These are phyloP conservation scores for Podabrus alpinus DNA, from an alignment of 2,888 invertebrate species.

Conservation along the genomic window DNA sequence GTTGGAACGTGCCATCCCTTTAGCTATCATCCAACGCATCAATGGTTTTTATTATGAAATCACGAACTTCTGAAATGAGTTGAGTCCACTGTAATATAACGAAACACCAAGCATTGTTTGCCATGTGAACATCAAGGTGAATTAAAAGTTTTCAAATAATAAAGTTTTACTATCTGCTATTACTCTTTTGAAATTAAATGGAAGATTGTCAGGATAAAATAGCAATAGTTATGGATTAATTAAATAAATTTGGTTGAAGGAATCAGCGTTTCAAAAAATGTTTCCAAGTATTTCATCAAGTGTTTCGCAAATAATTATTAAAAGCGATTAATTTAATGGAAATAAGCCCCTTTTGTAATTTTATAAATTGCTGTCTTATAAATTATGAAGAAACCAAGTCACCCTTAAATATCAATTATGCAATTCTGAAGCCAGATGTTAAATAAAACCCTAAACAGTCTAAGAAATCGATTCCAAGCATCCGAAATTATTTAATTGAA, in stretches of 20 bases:
- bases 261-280: not conserved
- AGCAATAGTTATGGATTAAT: not conserved
- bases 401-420: not conserved
- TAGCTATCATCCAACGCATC: constrained; percentile 39
- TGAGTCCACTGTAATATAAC: not conserved
- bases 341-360: not conserved
- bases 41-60: constrained; percentile 36
- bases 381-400: not conserved
- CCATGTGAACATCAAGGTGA: not conserved
- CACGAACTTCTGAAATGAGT: constrained; percentile 4
- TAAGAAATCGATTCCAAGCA: not conserved
- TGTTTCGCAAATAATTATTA: too few relatives aligned
- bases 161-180: not conserved
- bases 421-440: not conserved
- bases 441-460: not conserved
- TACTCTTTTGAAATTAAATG: not conserved
- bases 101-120: constrained; percentile 3
- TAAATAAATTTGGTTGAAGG: not conserved
- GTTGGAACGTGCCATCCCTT: constrained; percentile 34
- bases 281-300: not conserved
- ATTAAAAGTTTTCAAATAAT: not conserved
- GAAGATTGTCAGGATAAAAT: not conserved
- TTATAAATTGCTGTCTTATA: not conserved
- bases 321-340: not conserved
- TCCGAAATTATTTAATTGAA: not conserved